Evolutionary conservation across 2,113 vertebrate genomes (phyloP).

Genomic region (Sminthopsis crassicaudata): DNA sequence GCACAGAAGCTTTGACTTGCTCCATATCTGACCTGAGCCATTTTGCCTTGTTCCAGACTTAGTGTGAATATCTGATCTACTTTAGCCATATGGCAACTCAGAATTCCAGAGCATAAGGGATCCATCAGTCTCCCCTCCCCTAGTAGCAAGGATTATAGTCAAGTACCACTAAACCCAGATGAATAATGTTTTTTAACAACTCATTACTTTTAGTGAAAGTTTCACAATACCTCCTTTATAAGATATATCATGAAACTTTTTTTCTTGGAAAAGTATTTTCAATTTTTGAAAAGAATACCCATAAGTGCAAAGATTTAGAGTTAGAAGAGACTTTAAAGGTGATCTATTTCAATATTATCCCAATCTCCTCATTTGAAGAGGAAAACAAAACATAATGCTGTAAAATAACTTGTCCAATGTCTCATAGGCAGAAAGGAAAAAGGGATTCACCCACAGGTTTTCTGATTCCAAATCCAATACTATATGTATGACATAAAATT

Average conservation of each 20-base stretch:
- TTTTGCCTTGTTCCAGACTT: not conserved
- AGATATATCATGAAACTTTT: not conserved
- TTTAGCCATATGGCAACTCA: not conserved
- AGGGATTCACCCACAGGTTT: not conserved
- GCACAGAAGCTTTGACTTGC: not conserved
- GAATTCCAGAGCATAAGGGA: not conserved
- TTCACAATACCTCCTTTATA: not conserved
- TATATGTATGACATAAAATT: not conserved
- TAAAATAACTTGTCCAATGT: not conserved
- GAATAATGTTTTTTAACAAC: not conserved
- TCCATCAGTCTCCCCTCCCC: not conserved
- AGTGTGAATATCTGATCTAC: not conserved
- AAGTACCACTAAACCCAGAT: not conserved
- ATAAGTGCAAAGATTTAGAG: not conserved
- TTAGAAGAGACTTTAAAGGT: not conserved
- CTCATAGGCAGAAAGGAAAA: not conserved
- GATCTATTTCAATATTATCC: too few species aligned
- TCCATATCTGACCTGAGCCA: not conserved
- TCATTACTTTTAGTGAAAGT: not conserved
- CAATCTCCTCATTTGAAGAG: not conserved
- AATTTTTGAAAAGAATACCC: not conserved
- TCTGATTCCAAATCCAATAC: not conserved
- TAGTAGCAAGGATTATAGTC: not conserved
- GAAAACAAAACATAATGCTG: not conserved
- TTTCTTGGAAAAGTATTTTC: not conserved